phyloP scores from a whole-genome alignment of 2,797 vertebrate genomes.

The Lagorchestes hirsutus region DNA sequence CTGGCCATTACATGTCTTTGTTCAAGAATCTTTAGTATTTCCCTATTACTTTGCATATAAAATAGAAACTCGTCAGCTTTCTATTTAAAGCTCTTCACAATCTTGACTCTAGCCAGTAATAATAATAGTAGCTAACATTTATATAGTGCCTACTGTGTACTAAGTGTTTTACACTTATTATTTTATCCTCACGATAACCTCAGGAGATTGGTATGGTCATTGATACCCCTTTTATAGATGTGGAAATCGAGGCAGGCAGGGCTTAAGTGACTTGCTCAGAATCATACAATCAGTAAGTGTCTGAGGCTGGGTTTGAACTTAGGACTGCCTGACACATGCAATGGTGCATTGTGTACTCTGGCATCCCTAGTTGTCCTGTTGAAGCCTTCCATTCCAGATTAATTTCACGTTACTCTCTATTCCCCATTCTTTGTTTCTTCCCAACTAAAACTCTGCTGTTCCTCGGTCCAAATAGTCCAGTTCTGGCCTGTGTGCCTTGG shows the following conservation, averaged over 20 bases:
- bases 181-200: background rate
- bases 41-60: background rate
- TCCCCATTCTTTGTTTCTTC: constrained; percentile 20
- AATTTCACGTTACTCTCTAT: background rate
- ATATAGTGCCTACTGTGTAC: background rate
- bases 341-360: background rate
- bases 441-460: constrained; percentile 9
- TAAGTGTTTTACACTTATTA: background rate
- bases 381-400: background rate
- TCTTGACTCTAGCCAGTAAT: background rate
- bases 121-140: background rate
- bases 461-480: background rate
- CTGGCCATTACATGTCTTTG: background rate
- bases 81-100: background rate
- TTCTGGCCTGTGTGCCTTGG: constrained; percentile 15
- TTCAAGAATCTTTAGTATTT: background rate
- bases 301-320: background rate
- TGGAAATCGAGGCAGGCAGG: background rate
- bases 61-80: background rate
- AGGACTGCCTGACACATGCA: background rate
- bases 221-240: background rate
- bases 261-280: background rate
- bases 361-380: background rate
- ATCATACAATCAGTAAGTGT: background rate
- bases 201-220: background rate